Conservation (phyloP, 2,888 invertebrate genomes). For the Periphyllus acericola region DNA sequence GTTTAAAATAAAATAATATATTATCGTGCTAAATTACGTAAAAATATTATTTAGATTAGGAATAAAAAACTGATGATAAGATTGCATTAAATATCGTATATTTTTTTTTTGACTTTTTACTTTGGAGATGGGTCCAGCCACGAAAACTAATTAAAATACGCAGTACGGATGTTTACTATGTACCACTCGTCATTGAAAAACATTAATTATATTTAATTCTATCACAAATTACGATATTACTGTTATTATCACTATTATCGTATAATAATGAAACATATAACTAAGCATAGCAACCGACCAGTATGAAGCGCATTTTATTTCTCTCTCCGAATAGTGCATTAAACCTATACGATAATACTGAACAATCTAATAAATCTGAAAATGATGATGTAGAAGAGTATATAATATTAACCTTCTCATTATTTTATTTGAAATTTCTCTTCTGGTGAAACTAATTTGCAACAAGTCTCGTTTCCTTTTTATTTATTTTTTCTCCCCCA, state of each 20-base stretch:
- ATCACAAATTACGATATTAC: not conserved
- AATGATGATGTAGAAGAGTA: not conserved
- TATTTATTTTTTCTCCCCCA: slow-evolving; percentile 15
- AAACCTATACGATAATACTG: slow-evolving; percentile 3
- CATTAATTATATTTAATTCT: slow-evolving; percentile 18
- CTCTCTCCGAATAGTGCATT: not conserved
- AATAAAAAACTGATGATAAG: not conserved
- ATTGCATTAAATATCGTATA: not conserved
- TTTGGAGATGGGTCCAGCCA: not conserved
- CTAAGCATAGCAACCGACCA: not conserved
- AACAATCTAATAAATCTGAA: slow-evolving; percentile 25
- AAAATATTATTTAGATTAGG: not conserved
- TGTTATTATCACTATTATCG: not conserved
- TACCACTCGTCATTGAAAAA: not conserved
- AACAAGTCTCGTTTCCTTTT: slow-evolving; percentile 42
- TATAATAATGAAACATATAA: not conserved
- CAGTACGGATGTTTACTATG: not conserved
- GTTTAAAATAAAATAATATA: not conserved
- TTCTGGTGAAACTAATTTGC: slow-evolving; percentile 45
- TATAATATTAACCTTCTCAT: slow-evolving; percentile 22
- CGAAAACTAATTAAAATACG: slow-evolving; percentile 21
- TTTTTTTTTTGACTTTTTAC: not conserved
- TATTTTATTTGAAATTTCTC: slow-evolving; percentile 22
- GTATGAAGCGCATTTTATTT: not conserved
- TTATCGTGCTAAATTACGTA: not conserved